These are phyloP conservation scores for Gadopsis marmoratus DNA, from an alignment of 2,797 vertebrate species.

Conservation along the genomic window DNA sequence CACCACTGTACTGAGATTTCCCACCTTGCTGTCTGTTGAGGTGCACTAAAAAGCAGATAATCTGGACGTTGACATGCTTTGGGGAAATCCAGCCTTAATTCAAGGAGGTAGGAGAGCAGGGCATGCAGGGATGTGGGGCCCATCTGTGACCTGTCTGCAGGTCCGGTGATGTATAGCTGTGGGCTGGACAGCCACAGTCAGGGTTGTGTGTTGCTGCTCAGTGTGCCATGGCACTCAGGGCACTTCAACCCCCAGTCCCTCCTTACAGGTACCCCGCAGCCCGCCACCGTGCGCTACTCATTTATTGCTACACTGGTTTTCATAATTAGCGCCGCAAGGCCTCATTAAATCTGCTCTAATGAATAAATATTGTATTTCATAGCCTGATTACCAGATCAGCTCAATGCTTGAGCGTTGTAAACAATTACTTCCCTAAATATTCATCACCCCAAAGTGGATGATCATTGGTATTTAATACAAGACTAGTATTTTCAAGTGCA, in stretches of 20 bases:
- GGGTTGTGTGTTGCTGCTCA: conserved; percentile 86
- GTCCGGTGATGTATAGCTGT: conserved; percentile 83
- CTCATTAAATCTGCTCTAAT: conserved; percentile 99
- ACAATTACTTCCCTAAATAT: conserved; percentile 99
- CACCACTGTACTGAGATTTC: conserved; percentile 16
- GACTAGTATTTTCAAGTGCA: conserved; percentile 90
- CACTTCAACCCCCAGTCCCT: conserved; percentile 94
- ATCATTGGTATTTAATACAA: conserved; percentile 90
- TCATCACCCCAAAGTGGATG: conserved; percentile 95
- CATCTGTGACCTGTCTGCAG: conserved; percentile 78
- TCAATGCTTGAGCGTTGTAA: conserved; percentile 99
- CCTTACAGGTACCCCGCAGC: conserved; percentile 96
- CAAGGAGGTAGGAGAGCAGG: conserved; percentile 33
- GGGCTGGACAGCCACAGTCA: conserved; percentile 81
- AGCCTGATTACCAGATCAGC: conserved; percentile 99
- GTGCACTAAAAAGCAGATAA: conserved; percentile 31
- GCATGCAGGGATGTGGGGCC: conserved; percentile 46
- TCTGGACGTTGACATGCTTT: conserved; percentile 45
- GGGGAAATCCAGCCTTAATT: conserved; percentile 46
- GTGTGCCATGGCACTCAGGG: conserved; percentile 87
- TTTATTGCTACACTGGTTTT: conserved; percentile 99
- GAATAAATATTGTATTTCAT: conserved; percentile 99
- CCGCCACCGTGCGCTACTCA: conserved; percentile 95
- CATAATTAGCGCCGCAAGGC: conserved; percentile 99
- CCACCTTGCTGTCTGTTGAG: conserved; percentile 25